These are phyloP conservation scores for Muntiacus muntjak DNA, from an alignment of 2,113 vertebrate species.

Conservation along the genomic window DNA sequence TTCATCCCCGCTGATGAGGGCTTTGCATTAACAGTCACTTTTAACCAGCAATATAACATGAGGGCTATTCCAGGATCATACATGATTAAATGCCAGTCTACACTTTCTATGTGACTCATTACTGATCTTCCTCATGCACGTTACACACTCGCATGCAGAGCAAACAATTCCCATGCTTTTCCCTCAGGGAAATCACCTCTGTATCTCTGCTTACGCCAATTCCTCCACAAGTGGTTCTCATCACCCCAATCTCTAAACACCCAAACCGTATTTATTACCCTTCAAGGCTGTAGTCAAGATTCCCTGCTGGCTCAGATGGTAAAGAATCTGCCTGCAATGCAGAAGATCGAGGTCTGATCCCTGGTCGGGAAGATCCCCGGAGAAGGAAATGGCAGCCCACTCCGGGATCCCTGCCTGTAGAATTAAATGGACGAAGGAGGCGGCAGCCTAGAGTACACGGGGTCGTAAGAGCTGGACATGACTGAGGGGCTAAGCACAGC, in stretches of 20 bases:
- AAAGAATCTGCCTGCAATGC: not conserved
- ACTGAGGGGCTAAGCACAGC: not conserved
- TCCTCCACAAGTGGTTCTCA: not conserved
- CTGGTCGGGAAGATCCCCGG: accelerated
- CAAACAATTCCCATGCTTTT: not conserved
- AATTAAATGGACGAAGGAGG: not conserved
- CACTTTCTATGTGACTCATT: not conserved
- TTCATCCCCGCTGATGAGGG: not conserved
- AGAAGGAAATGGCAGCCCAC: not conserved
- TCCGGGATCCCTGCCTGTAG: accelerated
- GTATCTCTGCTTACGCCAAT: not conserved
- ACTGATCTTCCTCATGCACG: not conserved
- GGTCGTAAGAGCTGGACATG: too few species aligned
- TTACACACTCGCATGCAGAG: not conserved
- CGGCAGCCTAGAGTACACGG: not conserved
- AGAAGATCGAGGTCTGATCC: not conserved
- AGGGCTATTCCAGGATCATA: not conserved
- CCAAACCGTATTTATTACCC: not conserved
- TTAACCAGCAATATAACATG: not conserved
- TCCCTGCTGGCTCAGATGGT: not conserved
- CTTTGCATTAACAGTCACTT: not conserved
- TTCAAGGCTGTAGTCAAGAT: not conserved
- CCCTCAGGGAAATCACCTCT: not conserved
- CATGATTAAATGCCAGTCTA: not conserved
- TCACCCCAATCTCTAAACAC: not conserved